Evolutionary conservation across 2,113 vertebrate genomes (phyloP).

Genomic region (Vombatus ursinus): DNA sequence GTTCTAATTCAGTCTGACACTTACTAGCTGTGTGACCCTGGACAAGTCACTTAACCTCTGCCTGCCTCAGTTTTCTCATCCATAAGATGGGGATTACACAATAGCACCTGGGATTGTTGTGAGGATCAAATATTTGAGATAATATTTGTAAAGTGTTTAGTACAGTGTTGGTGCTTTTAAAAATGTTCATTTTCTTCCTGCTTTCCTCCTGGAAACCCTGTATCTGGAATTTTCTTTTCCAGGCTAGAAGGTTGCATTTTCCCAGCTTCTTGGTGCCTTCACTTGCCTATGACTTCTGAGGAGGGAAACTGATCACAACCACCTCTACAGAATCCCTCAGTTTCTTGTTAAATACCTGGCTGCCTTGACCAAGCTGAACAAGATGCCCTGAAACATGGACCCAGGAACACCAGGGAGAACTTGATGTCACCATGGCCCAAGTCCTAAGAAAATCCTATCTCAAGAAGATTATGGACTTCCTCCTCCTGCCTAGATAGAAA

Average conservation of each 20-base stretch:
- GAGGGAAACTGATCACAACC: neutral
- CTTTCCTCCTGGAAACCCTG: neutral
- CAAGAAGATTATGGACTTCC: neutral
- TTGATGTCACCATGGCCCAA: neutral
- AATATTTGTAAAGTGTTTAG: neutral
- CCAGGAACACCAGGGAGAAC: neutral
- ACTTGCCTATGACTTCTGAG: neutral
- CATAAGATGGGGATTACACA: neutral
- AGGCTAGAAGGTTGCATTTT: neutral
- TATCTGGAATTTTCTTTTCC: neutral
- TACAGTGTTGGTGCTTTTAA: neutral
- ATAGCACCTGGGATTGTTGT: neutral
- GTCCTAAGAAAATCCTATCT: neutral
- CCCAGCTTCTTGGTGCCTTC: neutral
- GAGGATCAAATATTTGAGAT: neutral
- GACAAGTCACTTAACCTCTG: neutral
- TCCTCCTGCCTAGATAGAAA: neutral
- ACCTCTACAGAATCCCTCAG: neutral
- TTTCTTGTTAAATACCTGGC: neutral
- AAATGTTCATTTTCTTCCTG: neutral
- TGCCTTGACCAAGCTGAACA: neutral
- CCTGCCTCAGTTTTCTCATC: neutral
- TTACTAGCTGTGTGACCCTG: slow-evolving; percentile 3
- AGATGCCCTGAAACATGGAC: neutral
- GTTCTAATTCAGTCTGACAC: neutral